Evolutionary conservation across 2,113 vertebrate genomes (phyloP), one percentile per base, ranked within the genome.

Genomic region (Accipiter cooperii): DNA sequence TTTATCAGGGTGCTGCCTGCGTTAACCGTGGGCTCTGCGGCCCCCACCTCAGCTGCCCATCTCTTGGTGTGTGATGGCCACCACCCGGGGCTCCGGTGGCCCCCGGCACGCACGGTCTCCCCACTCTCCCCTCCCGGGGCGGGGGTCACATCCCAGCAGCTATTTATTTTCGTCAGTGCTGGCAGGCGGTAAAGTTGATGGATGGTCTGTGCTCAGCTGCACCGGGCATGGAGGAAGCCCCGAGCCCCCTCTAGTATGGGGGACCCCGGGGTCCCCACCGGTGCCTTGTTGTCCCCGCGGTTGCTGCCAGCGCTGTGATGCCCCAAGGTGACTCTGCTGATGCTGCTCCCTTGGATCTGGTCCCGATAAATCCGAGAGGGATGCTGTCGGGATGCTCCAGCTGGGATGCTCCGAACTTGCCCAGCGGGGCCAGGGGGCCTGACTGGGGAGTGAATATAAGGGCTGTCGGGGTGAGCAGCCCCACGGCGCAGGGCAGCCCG

Each of bases 221-320:
- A 6, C 38, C 0, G 1, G 55, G 12, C 6, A 3, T 4, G 8
- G 57, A 29, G 47, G 38, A 38, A 21, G 14, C 31, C 38, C 76
- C 7, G 1, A 57, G 12, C 15, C 57, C 49, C n/a, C 64, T 31
- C 28, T 0, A 0, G 9, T 6, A 6, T 12, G 36, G n/a, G 46
- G 13, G 4, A 17, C 17, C 21, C 8, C 1, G 1, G 34, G 16
- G 21, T 68, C 31, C 54, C 44, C 58, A 8, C 3, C 40, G 6
- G 0, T 3, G n/a, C 5, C n/a, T 28, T 5, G 49, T 40, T 26
- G 2, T 18, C 76, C 69, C 46, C 2, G 0, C 0, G 2, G 54
- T 24, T 12, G 33, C 58, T 33, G 60, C 44, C 34, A 9, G 68
- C 64, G 2, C 74, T 0, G 5, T 3, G 19, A 16, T 18, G 24